Evolutionary conservation across 1,140 invertebrate genomes (phyloP).

Genomic region (Pseudomyrmex sp.): DNA sequence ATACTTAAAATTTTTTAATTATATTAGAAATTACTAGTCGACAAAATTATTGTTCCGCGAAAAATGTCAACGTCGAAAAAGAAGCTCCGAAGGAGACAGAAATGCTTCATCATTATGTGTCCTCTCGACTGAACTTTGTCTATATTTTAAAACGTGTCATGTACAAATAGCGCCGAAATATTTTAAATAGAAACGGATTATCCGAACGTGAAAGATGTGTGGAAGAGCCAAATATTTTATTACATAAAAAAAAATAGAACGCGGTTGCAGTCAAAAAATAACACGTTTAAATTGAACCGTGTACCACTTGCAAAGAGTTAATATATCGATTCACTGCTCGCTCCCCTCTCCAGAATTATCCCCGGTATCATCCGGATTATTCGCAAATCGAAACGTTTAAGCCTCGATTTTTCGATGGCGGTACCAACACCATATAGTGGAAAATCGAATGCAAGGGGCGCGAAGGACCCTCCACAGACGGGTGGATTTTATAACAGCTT

Average conservation of each 20-base stretch:
- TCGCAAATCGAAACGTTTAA: conserved; percentile 16
- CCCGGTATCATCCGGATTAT: conserved; percentile 12
- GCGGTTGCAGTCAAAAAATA: too few species aligned
- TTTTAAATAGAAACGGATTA: neutral
- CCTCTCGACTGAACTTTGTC: neutral
- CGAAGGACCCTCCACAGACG: conserved; percentile 39
- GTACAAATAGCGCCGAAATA: neutral
- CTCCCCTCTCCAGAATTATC: conserved; percentile 10
- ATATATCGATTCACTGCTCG: neutral
- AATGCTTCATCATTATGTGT: conserved; percentile 9
- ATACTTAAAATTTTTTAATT: conserved; percentile 56
- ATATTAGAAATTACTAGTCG: conserved; percentile 23
- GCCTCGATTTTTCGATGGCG: conserved; percentile 27
- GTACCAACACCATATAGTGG: conserved; percentile 12
- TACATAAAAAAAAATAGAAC: neutral
- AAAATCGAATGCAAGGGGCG: conserved; percentile 41
- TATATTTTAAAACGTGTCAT: too few species aligned
- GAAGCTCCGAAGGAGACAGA: neutral
- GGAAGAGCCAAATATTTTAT: neutral
- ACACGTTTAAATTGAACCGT: neutral
- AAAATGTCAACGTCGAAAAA: neutral
- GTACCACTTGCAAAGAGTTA: conserved; percentile 22
- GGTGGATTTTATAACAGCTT: conserved; percentile 63
- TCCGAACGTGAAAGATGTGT: neutral
- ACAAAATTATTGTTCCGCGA: conserved; percentile 36